Evolutionary conservation across 2,888 invertebrate species (phyloP).

Genomic region (Cantharis lateralis): DNA sequence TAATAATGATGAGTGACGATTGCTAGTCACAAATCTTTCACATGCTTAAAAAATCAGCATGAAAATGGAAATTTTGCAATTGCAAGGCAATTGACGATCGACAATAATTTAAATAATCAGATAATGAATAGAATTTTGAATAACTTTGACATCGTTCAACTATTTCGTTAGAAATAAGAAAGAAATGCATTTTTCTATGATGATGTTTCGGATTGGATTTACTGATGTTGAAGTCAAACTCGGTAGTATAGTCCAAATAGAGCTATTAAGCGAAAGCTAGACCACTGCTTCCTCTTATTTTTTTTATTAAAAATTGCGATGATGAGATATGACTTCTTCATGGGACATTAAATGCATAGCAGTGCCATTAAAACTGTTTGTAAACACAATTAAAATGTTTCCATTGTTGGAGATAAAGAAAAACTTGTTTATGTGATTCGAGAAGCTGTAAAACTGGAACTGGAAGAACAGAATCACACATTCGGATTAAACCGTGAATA

Average conservation of each 20-base stretch:
- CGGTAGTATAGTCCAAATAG: too few relatives aligned
- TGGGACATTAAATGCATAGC: neutral
- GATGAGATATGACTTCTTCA: neutral
- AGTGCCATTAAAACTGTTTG: neutral
- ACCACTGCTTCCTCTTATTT: neutral
- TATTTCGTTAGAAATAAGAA: too few relatives aligned
- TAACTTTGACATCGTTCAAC: neutral
- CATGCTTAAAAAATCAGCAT: neutral
- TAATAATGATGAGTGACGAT: neutral
- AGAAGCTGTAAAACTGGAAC: neutral
- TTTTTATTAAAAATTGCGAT: neutral
- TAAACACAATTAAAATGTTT: neutral
- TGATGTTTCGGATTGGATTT: too few relatives aligned
- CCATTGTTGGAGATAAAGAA: neutral
- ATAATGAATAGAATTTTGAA: neutral
- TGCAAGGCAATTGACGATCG: neutral
- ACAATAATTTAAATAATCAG: too few relatives aligned
- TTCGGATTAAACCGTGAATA: neutral
- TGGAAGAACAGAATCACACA: neutral
- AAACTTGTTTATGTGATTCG: neutral
- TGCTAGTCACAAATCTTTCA: neutral
- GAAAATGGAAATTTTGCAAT: neutral
- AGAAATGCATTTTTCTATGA: too few relatives aligned
- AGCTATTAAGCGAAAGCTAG: neutral
- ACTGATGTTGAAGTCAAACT: too few relatives aligned